Conservation (phyloP, 2,888 invertebrate genomes). For the Amiota mariae region DNA sequence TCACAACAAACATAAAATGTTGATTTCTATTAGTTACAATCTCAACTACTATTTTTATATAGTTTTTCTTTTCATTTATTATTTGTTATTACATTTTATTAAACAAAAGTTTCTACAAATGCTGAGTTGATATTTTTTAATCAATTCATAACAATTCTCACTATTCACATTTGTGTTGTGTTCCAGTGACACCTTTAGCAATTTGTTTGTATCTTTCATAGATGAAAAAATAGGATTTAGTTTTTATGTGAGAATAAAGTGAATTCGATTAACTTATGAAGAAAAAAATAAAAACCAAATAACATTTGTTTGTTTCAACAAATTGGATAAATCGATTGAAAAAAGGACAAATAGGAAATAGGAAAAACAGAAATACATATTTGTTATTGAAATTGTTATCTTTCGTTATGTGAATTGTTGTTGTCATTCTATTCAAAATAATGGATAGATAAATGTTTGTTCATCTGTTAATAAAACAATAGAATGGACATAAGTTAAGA, state of each 20-base stretch:
- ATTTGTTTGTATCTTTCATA: conserved; percentile 62
- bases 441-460: too few relatives aligned
- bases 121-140: not conserved
- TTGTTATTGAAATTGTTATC: conserved; percentile 47
- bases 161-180: conserved; percentile 20
- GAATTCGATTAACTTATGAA: conserved; percentile 55
- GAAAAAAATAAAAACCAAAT: conserved; percentile 5
- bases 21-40: not conserved
- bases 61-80: too few relatives aligned
- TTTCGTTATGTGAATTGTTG: conserved; percentile 40
- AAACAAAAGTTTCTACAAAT: too few relatives aligned
- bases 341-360: not conserved
- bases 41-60: too few relatives aligned
- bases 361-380: conserved; percentile 14
- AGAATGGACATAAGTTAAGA: too few relatives aligned
- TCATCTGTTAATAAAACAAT: too few relatives aligned
- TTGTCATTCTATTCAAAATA: not conserved
- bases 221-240: conserved; percentile 34
- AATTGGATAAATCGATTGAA: too few relatives aligned
- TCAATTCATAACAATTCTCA: not conserved
- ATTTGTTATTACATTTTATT: too few relatives aligned
- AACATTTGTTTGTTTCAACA: not conserved
- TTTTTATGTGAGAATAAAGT: not conserved
- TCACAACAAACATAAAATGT: not conserved
- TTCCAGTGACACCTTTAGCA: conserved; percentile 48